Conservation (phyloP, 1,140 invertebrate species). For the Lordiphosa mommai region DNA sequence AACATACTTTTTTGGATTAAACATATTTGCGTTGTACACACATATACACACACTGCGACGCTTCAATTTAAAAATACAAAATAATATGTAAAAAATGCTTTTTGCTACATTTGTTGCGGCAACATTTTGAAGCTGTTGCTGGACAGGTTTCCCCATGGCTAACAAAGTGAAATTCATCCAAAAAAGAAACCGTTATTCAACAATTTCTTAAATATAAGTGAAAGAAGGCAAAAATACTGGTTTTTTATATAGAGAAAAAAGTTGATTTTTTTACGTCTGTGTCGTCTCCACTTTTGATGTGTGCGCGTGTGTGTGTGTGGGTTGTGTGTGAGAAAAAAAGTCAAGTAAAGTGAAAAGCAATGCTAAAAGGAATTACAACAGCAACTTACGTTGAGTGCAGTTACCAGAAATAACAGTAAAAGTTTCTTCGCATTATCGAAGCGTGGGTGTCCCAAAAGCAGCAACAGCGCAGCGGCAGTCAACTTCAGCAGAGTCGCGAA, state of each 20-base stretch:
- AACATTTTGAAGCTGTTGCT: constrained; percentile 24
- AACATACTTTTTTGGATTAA: constrained; percentile 19
- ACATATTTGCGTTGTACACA: constrained; percentile 9
- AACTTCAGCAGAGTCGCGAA: constrained; percentile 10
- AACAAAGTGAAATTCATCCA: constrained; percentile 74
- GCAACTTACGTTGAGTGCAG: constrained; percentile 9
- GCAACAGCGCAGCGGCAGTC: constrained; percentile 2
- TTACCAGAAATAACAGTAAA: constrained; percentile 11
- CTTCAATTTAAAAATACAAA: constrained; percentile 7
- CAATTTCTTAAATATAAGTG: constrained; percentile 74
- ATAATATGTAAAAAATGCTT: constrained; percentile 9
- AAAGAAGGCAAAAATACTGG: constrained; percentile 75
- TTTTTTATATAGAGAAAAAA: constrained; percentile 57
- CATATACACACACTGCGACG: background rate
- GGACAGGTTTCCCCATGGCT: constrained; percentile 52
- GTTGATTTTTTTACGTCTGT: constrained; percentile 62
- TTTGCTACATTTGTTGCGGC: constrained; percentile 7
- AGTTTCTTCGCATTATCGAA: background rate
- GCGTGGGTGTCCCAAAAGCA: constrained; percentile 17
- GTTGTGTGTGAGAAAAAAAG: constrained; percentile 25
- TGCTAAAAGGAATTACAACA: constrained; percentile 58
- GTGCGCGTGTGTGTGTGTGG: constrained; percentile 25
- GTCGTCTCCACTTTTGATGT: constrained; percentile 41
- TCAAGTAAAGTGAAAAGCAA: constrained; percentile 66
- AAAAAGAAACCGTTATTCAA: constrained; percentile 70